phyloP scores from a whole-genome alignment of 2,113 vertebrate species.

The Oreochromis tanganicae region DNA sequence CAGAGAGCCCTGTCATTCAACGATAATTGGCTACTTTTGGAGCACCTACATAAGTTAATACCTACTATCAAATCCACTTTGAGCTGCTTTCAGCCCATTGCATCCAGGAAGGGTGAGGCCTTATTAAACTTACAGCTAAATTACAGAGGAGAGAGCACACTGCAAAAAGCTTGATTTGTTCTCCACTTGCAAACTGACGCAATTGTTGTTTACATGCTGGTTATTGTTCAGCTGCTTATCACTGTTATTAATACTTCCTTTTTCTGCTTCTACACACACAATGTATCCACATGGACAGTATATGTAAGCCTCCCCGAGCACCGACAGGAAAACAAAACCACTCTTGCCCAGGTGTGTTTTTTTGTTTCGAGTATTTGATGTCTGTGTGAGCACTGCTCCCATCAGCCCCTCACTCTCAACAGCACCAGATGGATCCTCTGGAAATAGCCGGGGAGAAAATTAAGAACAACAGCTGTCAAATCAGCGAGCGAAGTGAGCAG shows the following conservation, averaged over 20 bases:
- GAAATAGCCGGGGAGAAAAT: conserved; percentile 48
- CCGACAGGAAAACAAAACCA: background rate
- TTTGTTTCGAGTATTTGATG: background rate
- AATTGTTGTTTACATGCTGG: background rate
- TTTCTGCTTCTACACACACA: background rate
- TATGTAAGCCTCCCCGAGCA: background rate
- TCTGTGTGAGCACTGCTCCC: background rate
- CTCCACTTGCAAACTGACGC: background rate
- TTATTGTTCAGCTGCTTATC: background rate
- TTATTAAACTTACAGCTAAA: background rate
- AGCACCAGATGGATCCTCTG: conserved; percentile 45
- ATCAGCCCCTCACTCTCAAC: background rate
- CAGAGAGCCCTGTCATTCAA: background rate
- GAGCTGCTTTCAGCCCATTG: background rate
- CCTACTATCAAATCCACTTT: background rate
- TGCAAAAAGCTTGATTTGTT: background rate
- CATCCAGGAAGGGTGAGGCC: background rate
- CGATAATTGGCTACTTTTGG: conserved; percentile 1
- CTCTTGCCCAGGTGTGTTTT: background rate
- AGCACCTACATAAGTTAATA: background rate
- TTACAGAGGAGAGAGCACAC: background rate
- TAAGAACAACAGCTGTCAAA: conserved; percentile 59
- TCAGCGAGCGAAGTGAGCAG: background rate
- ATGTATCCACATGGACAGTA: no score
- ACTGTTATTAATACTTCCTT: background rate